A percentile compares a stretch with the other conserved stretches of the same genome.
phyloP scores from a whole-genome alignment of 2,797 vertebrate genomes.

The Cetoscarus ocellatus region DNA sequence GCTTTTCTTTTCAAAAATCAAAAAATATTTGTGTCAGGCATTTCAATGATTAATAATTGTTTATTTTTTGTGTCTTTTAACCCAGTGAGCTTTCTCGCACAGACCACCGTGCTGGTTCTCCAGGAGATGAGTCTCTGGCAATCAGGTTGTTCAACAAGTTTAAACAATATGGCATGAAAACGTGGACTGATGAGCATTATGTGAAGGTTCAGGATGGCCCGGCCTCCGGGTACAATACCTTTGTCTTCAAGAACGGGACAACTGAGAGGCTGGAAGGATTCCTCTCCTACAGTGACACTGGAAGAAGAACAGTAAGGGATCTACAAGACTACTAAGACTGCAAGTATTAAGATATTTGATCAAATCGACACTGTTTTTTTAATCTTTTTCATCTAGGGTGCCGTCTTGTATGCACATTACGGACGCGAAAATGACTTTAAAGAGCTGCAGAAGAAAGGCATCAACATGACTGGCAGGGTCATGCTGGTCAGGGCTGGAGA shows the following conservation, averaged over 20 bases:
- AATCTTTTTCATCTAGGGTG: conserved; percentile 78
- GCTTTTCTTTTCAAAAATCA: neutral
- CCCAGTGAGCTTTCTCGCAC: conserved; percentile 77
- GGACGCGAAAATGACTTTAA: conserved; percentile 86
- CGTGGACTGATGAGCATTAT: conserved; percentile 91
- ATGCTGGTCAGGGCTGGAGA: conserved; percentile 89
- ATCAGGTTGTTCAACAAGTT: conserved; percentile 80
- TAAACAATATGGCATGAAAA: conserved; percentile 70
- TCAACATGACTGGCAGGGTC: conserved; percentile 79
- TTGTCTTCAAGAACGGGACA: conserved; percentile 53
- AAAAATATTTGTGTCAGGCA: neutral
- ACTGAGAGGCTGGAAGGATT: conserved; percentile 65
- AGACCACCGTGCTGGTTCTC: conserved; percentile 86
- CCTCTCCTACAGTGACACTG: conserved; percentile 88
- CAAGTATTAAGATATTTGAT: neutral
- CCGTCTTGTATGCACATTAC: conserved; percentile 86
- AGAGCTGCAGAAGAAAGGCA: conserved; percentile 36
- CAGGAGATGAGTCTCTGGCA: conserved; percentile 82
- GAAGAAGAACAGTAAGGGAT: conserved; percentile 77
- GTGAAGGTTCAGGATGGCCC: conserved; percentile 87
- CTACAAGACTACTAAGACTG: neutral
- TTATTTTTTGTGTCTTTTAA: neutral
- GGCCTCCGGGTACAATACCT: conserved; percentile 69
- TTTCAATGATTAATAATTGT: neutral
- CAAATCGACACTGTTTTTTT: fast-evolving